Evolutionary conservation across 2,113 vertebrate species (phyloP).

Genomic region (Felis chaus): DNA sequence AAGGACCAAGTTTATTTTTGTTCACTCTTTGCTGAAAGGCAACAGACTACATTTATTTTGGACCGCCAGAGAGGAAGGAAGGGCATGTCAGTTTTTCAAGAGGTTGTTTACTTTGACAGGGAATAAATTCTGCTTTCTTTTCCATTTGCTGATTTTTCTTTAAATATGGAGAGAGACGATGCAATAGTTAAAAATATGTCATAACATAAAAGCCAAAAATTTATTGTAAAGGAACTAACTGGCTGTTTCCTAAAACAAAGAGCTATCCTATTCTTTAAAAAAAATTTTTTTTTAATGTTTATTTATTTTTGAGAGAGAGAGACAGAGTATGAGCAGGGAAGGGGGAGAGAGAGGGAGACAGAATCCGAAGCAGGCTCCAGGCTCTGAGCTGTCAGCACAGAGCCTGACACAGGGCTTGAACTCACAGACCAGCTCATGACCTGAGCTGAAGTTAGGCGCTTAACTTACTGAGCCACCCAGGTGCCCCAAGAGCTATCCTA

Average conservation of each 20-base stretch:
- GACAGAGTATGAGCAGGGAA: no score
- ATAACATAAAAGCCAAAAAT: conserved; percentile 29
- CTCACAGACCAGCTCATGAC: no score
- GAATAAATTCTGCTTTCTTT: conserved; percentile 39
- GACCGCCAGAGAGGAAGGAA: conserved; percentile 41
- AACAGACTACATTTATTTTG: conserved; percentile 34
- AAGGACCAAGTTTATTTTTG: conserved; percentile 48
- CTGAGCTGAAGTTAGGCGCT: no score
- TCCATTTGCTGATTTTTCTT: conserved; percentile 34
- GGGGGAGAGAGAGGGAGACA: no score
- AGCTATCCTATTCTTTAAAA: background rate
- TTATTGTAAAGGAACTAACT: background rate
- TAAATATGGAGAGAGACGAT: background rate
- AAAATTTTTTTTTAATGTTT: no score
- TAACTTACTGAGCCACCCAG: no score
- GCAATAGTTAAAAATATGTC: conserved; percentile 11
- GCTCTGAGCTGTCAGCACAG: no score
- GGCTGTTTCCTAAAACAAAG: conserved; percentile 9
- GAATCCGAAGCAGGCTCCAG: no score
- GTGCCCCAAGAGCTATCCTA: background rate
- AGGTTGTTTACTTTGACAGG: conserved; percentile 41
- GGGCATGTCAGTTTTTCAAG: background rate
- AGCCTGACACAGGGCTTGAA: no score
- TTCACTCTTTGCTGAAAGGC: conserved; percentile 27
- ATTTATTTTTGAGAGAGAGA: no score